Evolutionary conservation across 2,797 vertebrate genomes (phyloP), one percentile per base, ranked within the genome.

Genomic region (Rhinatrema bivittatum): DNA sequence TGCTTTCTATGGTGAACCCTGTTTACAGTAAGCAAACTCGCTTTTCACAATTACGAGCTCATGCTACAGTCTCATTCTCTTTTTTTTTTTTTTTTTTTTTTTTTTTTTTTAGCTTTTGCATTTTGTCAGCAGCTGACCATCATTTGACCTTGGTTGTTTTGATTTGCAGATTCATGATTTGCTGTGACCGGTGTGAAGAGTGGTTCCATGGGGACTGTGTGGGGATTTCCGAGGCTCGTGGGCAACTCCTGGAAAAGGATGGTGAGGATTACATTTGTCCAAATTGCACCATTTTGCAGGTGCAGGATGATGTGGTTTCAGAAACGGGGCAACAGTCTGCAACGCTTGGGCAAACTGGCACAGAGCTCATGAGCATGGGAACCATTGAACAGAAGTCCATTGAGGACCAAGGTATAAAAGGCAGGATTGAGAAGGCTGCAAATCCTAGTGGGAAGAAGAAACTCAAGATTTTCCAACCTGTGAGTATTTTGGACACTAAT

Each of bases 401-500:
- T 21, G 79, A 86, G 35, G 85, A 83, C 62, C 82, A 81, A 46
- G 73, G 76, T 9, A 70, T 79, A 22, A 87, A 91, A 78, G 91
- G 92, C 46, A 82, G 87, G 53, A 99, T 98, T 60, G 96, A 99
- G 76, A 99, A 99, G 60, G 91, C 96, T 17, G 86, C 85, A 14
- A 90, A 97, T 72, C 95, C 95, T 20, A 98, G 90, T 29, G 93
- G 95, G 39, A 99, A 98, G 77, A 98, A 97, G 74, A 99, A 94
- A 53, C 91, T 99, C 7, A 99, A 99, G 86, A 98, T 99, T 78
- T 99, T 99, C 81, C 94, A 99, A 59, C 95, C 95, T 71, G 96
- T 99, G 81, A 76, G 95, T 94, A 58, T 46, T 39, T 29, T 20
- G 19, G 16, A 9, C 13, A 4, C 25, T 33, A 16, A n/a, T n/a